Base-by-base conservation (phyloP, 2,888 invertebrate species). In the Strigamia transsilvanica region DNA sequence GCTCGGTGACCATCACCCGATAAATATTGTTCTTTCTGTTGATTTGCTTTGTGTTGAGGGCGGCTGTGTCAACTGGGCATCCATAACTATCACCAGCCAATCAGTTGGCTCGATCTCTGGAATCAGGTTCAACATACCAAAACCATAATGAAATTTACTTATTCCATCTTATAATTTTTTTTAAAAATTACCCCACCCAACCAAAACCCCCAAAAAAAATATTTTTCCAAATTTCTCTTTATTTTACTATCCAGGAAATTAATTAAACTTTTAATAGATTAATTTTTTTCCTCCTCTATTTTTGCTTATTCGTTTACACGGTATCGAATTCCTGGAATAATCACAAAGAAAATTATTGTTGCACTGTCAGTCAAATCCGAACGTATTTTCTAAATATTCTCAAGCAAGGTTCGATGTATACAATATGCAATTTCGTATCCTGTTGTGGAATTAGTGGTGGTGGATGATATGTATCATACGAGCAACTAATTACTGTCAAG, bases 401-500 rank as follows among this genome's bases (percentile, higher is more conserved):
- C 6, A 18, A 18, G 61, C 18, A 3, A 61, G 61, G 18, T 3
- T 61, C 2, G 2, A 3, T 61, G 10, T 21, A 18, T 61, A 61
- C 21, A 61, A 61, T 61, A 18, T n/a, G 61, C 23, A 61, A 18
- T 61, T 61, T 61, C 23, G 23, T 61, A 61, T 61, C 61, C 61
- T 61, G 61, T 61, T 61, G 61, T 61, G 61, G 61, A 61, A 61
- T 61, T 61, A 61, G 61, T 61, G 61, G 18, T 18, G 61, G 61
- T 61, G 23, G 61, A 61, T 61, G 61, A 61, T 61, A 23, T 61
- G 61, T 61, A 61, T 61, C 61, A 61, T 23, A 61, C 61, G 23
- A 23, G 61, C 61, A 61, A 61, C 38, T 34, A 78, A 78, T 78
- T 78, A 78, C 78, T 78, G 78, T 78, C 78, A 78, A 78, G 78